A percentile compares a stretch with the other conserved stretches of the same genome.
These are phyloP conservation scores for Meteorus colon DNA, from an alignment of 2,888 invertebrate genomes.

Conservation along the genomic window DNA sequence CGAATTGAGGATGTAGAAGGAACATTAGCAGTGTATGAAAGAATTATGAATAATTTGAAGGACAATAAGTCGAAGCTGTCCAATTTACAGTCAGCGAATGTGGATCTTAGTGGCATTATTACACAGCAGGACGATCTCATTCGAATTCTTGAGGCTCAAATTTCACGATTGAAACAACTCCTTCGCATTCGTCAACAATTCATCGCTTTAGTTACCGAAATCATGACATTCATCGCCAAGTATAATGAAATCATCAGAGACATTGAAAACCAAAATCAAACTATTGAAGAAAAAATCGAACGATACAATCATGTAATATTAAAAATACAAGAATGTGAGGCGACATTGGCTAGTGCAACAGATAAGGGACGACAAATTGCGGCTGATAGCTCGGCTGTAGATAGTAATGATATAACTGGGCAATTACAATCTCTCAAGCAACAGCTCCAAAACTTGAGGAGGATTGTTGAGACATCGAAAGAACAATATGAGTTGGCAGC, in stretches of 20 bases:
- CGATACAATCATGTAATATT: conserved; percentile 89
- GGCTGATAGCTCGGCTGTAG: conserved; percentile 90
- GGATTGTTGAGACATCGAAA: conserved; percentile 88
- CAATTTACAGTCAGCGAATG: conserved; percentile 84
- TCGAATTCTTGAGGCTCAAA: conserved; percentile 88
- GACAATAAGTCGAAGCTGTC: conserved; percentile 85
- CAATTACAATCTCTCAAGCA: conserved; percentile 90
- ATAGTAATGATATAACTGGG: conserved; percentile 90
- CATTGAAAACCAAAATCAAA: conserved; percentile 88
- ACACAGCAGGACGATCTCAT: conserved; percentile 91
- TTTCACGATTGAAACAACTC: conserved; percentile 85
- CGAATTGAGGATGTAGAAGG: conserved; percentile 92
- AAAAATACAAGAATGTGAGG: conserved; percentile 93
- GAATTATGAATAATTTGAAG: conserved; percentile 85
- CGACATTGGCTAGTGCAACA: conserved; percentile 87
- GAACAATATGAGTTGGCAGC: conserved; percentile 91
- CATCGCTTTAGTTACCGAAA: conserved; percentile 88
- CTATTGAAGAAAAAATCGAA: conserved; percentile 89
- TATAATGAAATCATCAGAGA: conserved; percentile 89
- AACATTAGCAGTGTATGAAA: conserved; percentile 85
- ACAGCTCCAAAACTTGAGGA: conserved; percentile 84
- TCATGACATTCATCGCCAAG: conserved; percentile 89
- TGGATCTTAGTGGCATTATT: conserved; percentile 85
- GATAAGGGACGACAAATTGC: conserved; percentile 96
- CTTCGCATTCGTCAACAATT: conserved; percentile 90